These are phyloP conservation scores for Cichladusa arquata DNA, from an alignment of 2,113 vertebrate genomes.

Conservation along the genomic window DNA sequence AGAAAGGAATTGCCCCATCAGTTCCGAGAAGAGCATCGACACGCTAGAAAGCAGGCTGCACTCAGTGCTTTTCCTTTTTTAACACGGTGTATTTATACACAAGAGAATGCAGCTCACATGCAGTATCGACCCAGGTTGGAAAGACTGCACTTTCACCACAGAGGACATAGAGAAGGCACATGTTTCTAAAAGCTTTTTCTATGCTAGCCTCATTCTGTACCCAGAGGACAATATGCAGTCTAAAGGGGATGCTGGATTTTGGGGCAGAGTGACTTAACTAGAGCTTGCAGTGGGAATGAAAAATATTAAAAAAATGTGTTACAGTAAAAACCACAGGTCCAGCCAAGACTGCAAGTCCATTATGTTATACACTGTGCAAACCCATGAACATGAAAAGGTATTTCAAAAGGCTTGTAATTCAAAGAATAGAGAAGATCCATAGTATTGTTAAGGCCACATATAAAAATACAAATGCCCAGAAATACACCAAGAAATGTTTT, in stretches of 20 bases:
- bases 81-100: slow-evolving; percentile 23
- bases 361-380: not conserved
- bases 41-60: not conserved
- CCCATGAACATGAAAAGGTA: not conserved
- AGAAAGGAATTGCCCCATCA: slow-evolving; percentile 37
- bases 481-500: not conserved
- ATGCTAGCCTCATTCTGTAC: not conserved
- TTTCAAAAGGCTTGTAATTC: not conserved
- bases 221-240: not conserved
- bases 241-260: not conserved
- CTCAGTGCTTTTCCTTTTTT: slow-evolving; percentile 29
- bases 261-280: not conserved
- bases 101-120: slow-evolving; percentile 21
- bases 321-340: not conserved
- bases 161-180: not conserved
- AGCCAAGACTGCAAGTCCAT: not conserved
- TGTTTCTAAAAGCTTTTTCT: not conserved
- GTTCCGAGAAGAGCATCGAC: slow-evolving; percentile 37
- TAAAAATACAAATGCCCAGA: not conserved
- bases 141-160: not conserved
- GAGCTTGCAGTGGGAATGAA: not conserved
- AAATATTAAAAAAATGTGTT: not conserved
- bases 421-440: not conserved
- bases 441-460: not conserved
- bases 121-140: not conserved